These are phyloP conservation scores for Poecilia wingei DNA, from an alignment of 2,797 vertebrate genomes.

Conservation along the genomic window DNA sequence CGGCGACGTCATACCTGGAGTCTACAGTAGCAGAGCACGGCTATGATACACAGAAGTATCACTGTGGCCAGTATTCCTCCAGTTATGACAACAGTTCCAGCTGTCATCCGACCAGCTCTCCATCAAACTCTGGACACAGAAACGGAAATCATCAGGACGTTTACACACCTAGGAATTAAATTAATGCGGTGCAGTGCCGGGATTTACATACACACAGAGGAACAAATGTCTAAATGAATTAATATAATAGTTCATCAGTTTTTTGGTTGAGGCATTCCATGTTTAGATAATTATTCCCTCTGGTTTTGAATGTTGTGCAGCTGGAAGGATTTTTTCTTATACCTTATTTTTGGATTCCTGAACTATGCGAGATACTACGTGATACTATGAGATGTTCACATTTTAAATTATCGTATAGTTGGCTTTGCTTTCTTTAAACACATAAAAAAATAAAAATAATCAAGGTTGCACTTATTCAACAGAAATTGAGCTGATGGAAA, in stretches of 20 bases:
- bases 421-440: background rate
- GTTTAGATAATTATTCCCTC: too few species aligned
- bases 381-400: background rate
- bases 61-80: slow-evolving; percentile 98
- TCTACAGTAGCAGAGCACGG: slow-evolving; percentile 97
- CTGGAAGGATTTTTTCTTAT: too few species aligned
- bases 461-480: too few species aligned
- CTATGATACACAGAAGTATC: slow-evolving; percentile 98
- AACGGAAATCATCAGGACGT: slow-evolving; percentile 36
- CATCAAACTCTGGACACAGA: slow-evolving; percentile 90
- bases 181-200: background rate
- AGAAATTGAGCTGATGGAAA: background rate
- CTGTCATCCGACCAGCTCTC: slow-evolving; percentile 99
- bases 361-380: background rate
- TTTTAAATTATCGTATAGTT: background rate
- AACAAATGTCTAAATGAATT: background rate
- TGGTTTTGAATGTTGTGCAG: too few species aligned
- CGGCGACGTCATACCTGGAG: slow-evolving; percentile 85
- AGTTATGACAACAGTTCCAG: slow-evolving; percentile 99
- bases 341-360: too few species aligned
- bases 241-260: too few species aligned
- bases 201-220: background rate
- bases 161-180: background rate
- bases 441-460: too few species aligned
- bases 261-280: too few species aligned